phyloP scores from a whole-genome alignment of 2,797 vertebrate species.

The Varecia variegata region DNA sequence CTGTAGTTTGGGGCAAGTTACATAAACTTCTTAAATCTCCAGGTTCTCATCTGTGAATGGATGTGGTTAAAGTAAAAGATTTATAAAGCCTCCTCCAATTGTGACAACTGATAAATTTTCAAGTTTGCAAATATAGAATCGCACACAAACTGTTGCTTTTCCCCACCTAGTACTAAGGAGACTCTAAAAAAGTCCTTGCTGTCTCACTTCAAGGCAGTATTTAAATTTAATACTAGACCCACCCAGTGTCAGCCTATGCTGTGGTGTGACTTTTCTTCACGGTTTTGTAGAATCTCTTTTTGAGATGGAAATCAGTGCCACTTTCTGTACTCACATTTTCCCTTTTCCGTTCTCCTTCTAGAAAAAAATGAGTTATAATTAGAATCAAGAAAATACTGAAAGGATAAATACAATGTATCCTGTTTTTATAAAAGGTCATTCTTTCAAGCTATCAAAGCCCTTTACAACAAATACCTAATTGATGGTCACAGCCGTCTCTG shows the following conservation, averaged over 20 bases:
- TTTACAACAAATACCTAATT: slow-evolving; percentile 66
- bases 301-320: slow-evolving; percentile 46
- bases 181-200: background rate
- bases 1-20: background rate
- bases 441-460: slow-evolving; percentile 59
- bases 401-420: slow-evolving; percentile 64
- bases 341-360: slow-evolving; percentile 34
- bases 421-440: slow-evolving; percentile 66
- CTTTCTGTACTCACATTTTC: slow-evolving; percentile 59
- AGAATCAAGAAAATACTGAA: slow-evolving; percentile 64
- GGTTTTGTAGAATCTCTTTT: slow-evolving; percentile 38
- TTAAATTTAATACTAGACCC: slow-evolving; percentile 42
- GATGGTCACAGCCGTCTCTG: slow-evolving; percentile 42
- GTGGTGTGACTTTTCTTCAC: background rate
- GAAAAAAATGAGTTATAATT: slow-evolving; percentile 52
- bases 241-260: background rate
- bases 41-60: background rate
- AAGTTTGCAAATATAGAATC: slow-evolving; percentile 8
- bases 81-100: background rate
- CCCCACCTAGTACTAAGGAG: background rate
- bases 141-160: background rate
- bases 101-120: background rate
- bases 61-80: slow-evolving; percentile 10
- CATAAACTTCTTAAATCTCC: background rate
- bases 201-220: background rate